A percentile compares a stretch with the other conserved stretches of the same genome.
phyloP scores from a whole-genome alignment of 2,113 vertebrate species.

The Cyprinus carpio region DNA sequence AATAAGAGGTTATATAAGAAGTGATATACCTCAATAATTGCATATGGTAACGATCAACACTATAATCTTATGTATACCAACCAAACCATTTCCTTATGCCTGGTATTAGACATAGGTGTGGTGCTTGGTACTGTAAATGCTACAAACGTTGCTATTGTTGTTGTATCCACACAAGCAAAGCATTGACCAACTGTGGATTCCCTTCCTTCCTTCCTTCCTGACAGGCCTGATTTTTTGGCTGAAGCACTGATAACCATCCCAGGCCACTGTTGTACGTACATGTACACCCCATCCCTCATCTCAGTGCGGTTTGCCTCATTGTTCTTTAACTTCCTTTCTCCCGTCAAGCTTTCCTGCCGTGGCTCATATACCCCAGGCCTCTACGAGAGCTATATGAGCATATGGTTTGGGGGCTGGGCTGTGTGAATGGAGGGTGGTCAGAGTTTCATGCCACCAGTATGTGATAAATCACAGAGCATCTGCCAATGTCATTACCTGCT shows the following conservation, averaged over 20 bases:
- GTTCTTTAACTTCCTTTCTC: slow-evolving; percentile 54
- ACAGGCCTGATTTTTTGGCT: slow-evolving; percentile 18
- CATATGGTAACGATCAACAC: not conserved
- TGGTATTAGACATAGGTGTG: not conserved
- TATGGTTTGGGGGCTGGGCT: slow-evolving; percentile 29
- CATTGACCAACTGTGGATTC: not conserved
- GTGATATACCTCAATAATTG: not conserved
- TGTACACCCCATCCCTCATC: slow-evolving; percentile 25
- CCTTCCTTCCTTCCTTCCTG: slow-evolving; percentile 53
- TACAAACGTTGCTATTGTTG: slow-evolving; percentile 15
- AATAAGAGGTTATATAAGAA: not conserved
- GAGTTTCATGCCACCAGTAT: slow-evolving; percentile 25
- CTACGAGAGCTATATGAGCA: slow-evolving; percentile 3
- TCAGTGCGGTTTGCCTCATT: slow-evolving; percentile 37
- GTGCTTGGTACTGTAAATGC: not conserved
- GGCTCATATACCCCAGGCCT: slow-evolving; percentile 3
- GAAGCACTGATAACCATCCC: slow-evolving; percentile 34
- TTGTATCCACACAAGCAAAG: slow-evolving; percentile 1
- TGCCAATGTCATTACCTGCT: slow-evolving; percentile 36
- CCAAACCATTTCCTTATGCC: not conserved
- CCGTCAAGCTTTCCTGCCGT: slow-evolving; percentile 38
- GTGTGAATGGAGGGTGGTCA: slow-evolving; percentile 24
- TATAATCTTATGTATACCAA: not conserved
- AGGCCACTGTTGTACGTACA: not conserved
- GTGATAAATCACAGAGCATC: slow-evolving; percentile 35